Evolutionary conservation across 2,888 invertebrate genomes (phyloP).

Genomic region (Dryomyza anilis): DNA sequence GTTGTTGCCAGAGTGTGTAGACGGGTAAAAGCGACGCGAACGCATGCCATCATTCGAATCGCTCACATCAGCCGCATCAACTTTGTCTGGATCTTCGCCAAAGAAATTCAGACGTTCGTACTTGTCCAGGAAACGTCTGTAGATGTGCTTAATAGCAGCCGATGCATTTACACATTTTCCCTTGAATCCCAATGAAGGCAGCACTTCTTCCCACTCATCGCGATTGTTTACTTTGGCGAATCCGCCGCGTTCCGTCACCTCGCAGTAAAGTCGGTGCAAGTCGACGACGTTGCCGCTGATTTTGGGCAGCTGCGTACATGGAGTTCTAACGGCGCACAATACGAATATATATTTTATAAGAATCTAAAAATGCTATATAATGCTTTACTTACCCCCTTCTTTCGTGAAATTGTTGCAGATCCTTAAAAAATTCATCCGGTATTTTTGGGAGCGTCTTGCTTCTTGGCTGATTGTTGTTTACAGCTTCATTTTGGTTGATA

Average conservation of each 20-base stretch:
- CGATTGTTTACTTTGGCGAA: constrained; percentile 93
- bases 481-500: constrained; percentile 26
- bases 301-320: constrained; percentile 69
- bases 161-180: constrained; percentile 88
- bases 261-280: constrained; percentile 86
- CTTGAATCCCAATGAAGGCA: constrained; percentile 77
- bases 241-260: constrained; percentile 91
- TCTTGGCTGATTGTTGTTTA: constrained; percentile 26
- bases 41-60: constrained; percentile 75
- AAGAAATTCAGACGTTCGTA: constrained; percentile 90
- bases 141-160: constrained; percentile 82
- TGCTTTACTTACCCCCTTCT: constrained; percentile 80
- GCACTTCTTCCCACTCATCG: constrained; percentile 86
- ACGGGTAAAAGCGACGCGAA: constrained; percentile 68
- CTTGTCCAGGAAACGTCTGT: constrained; percentile 80
- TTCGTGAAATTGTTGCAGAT: constrained; percentile 89
- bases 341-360: neutral
- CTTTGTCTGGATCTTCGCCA: constrained; percentile 84
- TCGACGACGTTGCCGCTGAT: constrained; percentile 92
- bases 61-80: constrained; percentile 66
- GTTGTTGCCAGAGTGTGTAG: constrained; percentile 62
- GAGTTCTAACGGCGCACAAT: constrained; percentile 61
- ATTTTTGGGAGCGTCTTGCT: constrained; percentile 41
- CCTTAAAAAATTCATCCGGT: constrained; percentile 62
- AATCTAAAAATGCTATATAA: neutral